Evolutionary conservation across 2,888 invertebrate species (phyloP), one percentile per base, ranked within the genome.

Genomic region (Hesperia comma): DNA sequence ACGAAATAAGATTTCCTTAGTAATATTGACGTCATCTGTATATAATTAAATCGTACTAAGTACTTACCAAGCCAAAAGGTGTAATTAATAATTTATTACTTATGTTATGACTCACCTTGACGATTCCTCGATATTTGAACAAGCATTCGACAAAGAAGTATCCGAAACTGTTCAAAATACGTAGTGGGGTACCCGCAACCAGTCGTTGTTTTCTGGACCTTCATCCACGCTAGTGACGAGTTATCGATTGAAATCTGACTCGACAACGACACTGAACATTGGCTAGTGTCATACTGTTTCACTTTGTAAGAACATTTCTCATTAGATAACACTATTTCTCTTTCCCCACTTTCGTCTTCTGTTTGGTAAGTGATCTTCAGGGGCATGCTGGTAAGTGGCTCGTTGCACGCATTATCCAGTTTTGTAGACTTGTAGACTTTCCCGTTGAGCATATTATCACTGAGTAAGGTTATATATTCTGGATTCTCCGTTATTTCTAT

Each of bases 401-500:
- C 84, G 5, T 68, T 74, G 0, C 78, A 72, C 10, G 76, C 64
- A 32, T 74, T 75, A 17, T 77, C 76, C 1, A 86, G 43, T 77
- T 89, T 90, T 0, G 85, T 79, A 0, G 87, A 84, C 79, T 92
- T 91, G 72, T 80, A 88, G 10, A 88, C 15, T 77, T 94, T 94
- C 0, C 95, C 95, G 76, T 95, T 95, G 70, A 93, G 88, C 10
- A 94, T 94, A 56, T 94, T 88, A 72, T 93, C 86, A 54, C 94
- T 88, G 43, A 95, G 81, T 40, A 85, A 70, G 4, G 85, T 82
- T 57, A 95, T 93, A 72, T 92, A 83, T 17, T 90, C 84, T 0
- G 87, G 88, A 40, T 92, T 92, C 77, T 95, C 95, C 2, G 94
- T 93, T 56, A 94, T 72, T 81, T 95, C 95, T 69, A 95, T 95